phyloP scores from a whole-genome alignment of 2,797 vertebrate species.

The Dicrostonyx torquatus region DNA sequence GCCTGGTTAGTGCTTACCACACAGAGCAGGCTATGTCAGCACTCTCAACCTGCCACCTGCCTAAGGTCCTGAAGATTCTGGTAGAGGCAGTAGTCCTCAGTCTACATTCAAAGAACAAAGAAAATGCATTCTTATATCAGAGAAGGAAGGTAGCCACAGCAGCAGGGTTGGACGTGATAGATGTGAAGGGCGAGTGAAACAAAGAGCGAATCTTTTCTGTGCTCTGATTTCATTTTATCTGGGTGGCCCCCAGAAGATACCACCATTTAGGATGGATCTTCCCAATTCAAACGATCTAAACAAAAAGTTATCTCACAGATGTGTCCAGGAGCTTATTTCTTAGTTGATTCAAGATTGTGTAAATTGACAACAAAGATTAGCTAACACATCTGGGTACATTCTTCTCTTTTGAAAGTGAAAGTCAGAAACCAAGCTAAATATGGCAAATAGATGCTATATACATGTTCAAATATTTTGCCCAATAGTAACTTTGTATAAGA shows the following conservation, averaged over 20 bases:
- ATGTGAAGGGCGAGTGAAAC: neutral
- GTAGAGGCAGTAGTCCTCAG: no score
- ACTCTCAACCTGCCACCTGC: neutral
- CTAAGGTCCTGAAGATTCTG: neutral
- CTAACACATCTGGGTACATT: neutral
- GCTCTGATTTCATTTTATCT: neutral
- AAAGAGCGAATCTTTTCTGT: neutral
- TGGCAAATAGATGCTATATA: neutral
- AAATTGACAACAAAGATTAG: neutral
- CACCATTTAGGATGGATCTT: neutral
- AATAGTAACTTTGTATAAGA: neutral
- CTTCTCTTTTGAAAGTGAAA: neutral
- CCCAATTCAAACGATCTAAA: neutral
- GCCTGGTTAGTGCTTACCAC: neutral
- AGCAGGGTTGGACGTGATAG: neutral
- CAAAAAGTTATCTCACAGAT: neutral
- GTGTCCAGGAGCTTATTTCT: neutral
- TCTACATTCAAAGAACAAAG: neutral
- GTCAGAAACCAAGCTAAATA: neutral
- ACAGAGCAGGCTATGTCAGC: neutral
- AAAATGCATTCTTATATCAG: neutral
- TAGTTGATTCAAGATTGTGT: neutral
- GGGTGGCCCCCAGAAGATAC: neutral
- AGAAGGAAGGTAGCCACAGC: neutral
- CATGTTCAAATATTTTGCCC: neutral